Base-by-base conservation (phyloP, 2,113 vertebrate genomes). In the Barbus barbus region DNA sequence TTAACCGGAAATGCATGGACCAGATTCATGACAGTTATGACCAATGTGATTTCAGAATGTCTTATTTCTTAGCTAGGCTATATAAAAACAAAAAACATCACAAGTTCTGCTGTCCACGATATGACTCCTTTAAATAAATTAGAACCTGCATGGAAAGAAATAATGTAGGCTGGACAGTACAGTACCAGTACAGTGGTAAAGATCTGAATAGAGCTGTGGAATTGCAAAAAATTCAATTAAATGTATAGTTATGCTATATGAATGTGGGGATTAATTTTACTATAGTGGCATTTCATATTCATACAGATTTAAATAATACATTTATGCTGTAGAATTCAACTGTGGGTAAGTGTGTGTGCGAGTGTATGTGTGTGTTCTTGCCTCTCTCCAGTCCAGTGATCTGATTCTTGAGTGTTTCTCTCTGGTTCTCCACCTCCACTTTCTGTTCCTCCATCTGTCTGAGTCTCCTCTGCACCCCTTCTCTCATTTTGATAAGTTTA, bases 381-480 rank as follows among this genome's bases (percentile, higher is more conserved):
- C 98, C 97, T 96, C 92, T 96, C 92, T 98, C 96, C 79, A 99
- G 84, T 74, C 93, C 95, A 77, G 85, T 16, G n/a, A 97, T 95
- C 83, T 98, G 94, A 89, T 94, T 96, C 91, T 95, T 98, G 9
- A 98, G 90, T 0, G 90, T 96, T 65, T 93, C 96, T 83, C 88
- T 95, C 81, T 96, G 93, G 83, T 94, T 93, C 1, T 95, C 96
- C 56, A 94, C 93, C 3, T 98, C 96, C 11, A 90, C 87, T 89
- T 97, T 98, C 87, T 97, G 95, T 14, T 97, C 97, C 86, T 98
- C 96, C 72, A 92, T 89, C 90, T 91, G 91, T 56, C 89, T 91
- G 26, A 96, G 78, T 86, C 95, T 98, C 89, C 93, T 93, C 88
- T 98, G 97, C 67, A 95, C 92, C 83, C 92, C 88, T 76, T 97